Conservation (phyloP, 2,797 vertebrate genomes). For the Mus minutoides region DNA sequence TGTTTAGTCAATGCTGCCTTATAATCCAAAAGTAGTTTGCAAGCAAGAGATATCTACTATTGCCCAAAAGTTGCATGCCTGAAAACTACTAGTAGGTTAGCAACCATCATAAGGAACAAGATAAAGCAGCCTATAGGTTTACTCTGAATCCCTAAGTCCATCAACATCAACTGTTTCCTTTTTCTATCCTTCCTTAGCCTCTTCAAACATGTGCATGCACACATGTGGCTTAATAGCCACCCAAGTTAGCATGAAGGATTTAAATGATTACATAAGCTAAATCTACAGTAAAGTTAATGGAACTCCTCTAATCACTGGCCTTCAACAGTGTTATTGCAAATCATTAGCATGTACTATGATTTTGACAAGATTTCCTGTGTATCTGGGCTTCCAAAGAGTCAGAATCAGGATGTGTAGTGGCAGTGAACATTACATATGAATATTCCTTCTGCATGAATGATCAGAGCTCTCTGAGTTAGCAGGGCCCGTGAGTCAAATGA, state of each 20-base stretch:
- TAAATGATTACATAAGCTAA: neutral
- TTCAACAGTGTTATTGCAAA: conserved; percentile 13
- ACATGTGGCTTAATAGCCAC: neutral
- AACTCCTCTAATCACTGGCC: neutral
- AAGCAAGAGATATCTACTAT: neutral
- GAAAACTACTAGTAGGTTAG: conserved; percentile 42
- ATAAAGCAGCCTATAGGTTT: neutral
- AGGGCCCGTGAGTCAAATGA: conserved; percentile 63
- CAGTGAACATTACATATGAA: neutral
- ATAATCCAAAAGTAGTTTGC: neutral
- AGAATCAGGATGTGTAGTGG: conserved; percentile 15
- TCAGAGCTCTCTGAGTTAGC: conserved; percentile 29
- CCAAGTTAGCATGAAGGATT: neutral
- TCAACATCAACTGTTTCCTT: neutral
- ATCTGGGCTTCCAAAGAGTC: conserved; percentile 26
- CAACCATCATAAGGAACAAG: neutral
- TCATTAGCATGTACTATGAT: neutral
- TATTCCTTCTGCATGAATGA: conserved; percentile 47
- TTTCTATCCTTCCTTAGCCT: conserved; percentile 13
- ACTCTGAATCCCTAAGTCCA: conserved; percentile 26
- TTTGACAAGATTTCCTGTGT: conserved; percentile 36
- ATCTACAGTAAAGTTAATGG: neutral
- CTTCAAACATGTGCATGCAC: neutral
- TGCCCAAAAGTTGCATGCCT: neutral
- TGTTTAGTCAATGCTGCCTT: neutral